These are phyloP conservation scores for Parapsyche elsis DNA, from an alignment of 1,140 invertebrate genomes.

Conservation along the genomic window DNA sequence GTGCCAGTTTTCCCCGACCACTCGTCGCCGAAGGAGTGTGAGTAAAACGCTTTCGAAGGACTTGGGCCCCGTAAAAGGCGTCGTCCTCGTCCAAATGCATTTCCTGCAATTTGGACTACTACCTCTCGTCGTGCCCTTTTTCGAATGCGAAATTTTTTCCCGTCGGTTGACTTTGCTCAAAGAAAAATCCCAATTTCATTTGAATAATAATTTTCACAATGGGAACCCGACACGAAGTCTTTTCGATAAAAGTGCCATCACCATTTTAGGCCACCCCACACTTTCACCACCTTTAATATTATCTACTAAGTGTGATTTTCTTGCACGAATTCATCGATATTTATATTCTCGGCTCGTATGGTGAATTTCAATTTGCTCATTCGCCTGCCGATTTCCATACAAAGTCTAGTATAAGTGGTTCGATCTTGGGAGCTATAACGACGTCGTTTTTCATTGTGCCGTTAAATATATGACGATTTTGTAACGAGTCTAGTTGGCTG, in stretches of 20 bases:
- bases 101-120: conserved; percentile 50
- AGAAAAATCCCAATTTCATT: conserved; percentile 6
- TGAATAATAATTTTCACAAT: conserved; percentile 6
- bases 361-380: no score
- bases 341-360: no score
- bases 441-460: background rate
- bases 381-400: no score
- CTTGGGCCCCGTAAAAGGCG: conserved; percentile 1
- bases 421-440: background rate
- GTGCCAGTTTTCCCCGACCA: no score
- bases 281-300: no score
- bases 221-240: background rate
- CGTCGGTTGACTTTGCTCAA: background rate
- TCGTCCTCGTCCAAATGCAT: conserved; percentile 46
- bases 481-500: background rate
- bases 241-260: no score
- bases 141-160: conserved; percentile 28
- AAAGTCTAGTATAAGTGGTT: background rate
- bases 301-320: no score
- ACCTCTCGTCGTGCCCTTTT: conserved; percentile 33
- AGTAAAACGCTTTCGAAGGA: conserved; percentile 22
- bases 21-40: background rate
- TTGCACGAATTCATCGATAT: no score
- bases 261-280: no score
- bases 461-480: background rate